A percentile compares a stretch with the other conserved stretches of the same genome.
Evolutionary conservation across 2,888 invertebrate genomes (phyloP).

Genomic region (Proisotoma minuta): DNA sequence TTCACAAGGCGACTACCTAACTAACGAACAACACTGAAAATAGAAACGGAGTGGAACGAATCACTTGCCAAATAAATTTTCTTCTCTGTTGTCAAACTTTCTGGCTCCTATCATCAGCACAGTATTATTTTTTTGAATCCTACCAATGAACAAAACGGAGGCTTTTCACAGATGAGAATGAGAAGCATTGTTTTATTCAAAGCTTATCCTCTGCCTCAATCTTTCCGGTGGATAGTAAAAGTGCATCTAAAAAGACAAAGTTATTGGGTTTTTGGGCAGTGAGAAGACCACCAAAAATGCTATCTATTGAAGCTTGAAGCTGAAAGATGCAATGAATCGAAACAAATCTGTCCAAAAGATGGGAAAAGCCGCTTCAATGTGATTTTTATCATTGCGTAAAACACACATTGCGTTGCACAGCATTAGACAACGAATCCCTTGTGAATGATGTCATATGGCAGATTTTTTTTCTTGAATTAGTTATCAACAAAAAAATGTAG

Average conservation of each 20-base stretch:
- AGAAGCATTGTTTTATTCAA: background rate
- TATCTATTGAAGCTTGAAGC: background rate
- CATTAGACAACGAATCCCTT: background rate
- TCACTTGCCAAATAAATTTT: constrained; percentile 15
- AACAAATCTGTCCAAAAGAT: background rate
- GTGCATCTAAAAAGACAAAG: too few species aligned
- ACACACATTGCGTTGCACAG: background rate
- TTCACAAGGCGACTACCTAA: background rate
- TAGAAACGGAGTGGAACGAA: constrained; percentile 12
- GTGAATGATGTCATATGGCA: background rate
- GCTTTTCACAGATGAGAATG: constrained; percentile 8
- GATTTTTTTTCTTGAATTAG: background rate
- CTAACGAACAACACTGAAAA: background rate
- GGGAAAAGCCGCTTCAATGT: background rate
- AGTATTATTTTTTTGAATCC: background rate
- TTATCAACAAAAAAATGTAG: too few species aligned
- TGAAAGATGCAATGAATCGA: background rate
- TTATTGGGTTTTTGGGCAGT: too few species aligned
- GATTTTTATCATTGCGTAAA: background rate
- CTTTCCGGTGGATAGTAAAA: too few species aligned
- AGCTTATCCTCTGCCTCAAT: too few species aligned
- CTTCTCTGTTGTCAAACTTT: background rate
- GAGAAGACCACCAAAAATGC: too few species aligned
- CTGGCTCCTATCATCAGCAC: background rate
- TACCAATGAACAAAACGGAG: too few species aligned